phyloP scores from a whole-genome alignment of 2,797 vertebrate genomes.

The Leuciscus waleckii region DNA sequence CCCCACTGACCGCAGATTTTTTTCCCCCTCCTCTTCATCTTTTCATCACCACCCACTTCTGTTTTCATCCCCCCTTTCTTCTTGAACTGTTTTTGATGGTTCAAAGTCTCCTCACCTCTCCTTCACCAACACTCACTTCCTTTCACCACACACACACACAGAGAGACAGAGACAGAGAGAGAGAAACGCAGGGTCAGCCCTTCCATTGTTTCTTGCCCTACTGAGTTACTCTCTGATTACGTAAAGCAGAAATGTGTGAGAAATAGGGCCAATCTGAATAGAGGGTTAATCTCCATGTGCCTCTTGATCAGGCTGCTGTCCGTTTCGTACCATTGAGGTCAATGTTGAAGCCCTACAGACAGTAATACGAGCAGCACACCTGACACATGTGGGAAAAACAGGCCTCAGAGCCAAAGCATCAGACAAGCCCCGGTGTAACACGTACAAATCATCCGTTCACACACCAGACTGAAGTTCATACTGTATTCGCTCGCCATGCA shows the following conservation, averaged over 20 bases:
- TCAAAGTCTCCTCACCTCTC: conserved; percentile 43
- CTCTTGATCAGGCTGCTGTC: conserved; percentile 18
- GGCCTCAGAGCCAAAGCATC: conserved; percentile 12
- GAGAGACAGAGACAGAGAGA: too few relatives aligned
- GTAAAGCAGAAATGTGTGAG: conserved; percentile 45
- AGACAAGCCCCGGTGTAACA: conserved; percentile 2
- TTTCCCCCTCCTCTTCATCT: conserved; percentile 29
- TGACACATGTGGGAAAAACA: conserved; percentile 50
- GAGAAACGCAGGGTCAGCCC: not conserved
- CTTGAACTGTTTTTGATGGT: conserved; percentile 43
- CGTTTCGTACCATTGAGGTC: conserved; percentile 37
- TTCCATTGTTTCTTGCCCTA: conserved; percentile 35
- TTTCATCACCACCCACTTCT: conserved; percentile 55
- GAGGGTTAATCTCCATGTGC: conserved; percentile 48
- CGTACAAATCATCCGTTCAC: conserved; percentile 23
- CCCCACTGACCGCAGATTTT: conserved; percentile 38
- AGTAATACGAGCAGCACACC: conserved; percentile 55
- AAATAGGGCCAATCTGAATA: conserved; percentile 25
- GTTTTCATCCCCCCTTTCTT: conserved; percentile 41
- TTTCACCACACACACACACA: conserved; percentile 27
- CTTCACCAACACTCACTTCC: conserved; percentile 29
- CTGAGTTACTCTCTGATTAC: conserved; percentile 45
- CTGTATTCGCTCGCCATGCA: conserved; percentile 27
- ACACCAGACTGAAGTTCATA: conserved; percentile 28
- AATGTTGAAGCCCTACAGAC: conserved; percentile 49